These are phyloP conservation scores for Arnoldichthys spilopterus DNA, from an alignment of 2,797 vertebrate genomes.

Conservation along the genomic window DNA sequence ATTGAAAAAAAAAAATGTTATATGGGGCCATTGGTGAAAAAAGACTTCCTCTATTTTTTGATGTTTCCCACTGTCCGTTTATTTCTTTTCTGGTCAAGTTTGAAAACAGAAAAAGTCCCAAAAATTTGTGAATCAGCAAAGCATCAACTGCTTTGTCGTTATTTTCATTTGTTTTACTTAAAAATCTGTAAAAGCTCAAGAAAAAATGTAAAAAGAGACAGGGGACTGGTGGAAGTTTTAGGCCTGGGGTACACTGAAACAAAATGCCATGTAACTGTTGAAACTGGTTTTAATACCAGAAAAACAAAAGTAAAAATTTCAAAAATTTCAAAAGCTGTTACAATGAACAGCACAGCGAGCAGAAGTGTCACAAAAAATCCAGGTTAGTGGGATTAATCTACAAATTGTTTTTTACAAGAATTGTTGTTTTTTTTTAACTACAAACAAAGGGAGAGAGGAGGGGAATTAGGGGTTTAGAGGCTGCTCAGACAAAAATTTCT, in stretches of 20 bases:
- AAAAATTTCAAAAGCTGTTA: conserved; percentile 56
- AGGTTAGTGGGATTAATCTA: conserved; percentile 61
- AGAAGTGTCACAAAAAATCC: conserved; percentile 58
- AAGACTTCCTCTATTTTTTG: conserved; percentile 77
- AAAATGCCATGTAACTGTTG: conserved; percentile 79
- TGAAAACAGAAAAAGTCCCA: conserved; percentile 67
- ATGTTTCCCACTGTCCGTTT: conserved; percentile 75
- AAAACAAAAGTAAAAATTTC: conserved; percentile 49
- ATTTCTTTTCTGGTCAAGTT: not conserved
- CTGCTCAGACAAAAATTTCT: conserved; percentile 61
- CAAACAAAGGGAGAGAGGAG: conserved; percentile 59
- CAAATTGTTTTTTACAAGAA: conserved; percentile 55
- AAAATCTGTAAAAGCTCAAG: conserved; percentile 30
- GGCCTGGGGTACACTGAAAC: conserved; percentile 66
- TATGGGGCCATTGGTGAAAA: conserved; percentile 66
- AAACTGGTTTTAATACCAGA: conserved; percentile 67
- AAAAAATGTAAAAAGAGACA: conserved; percentile 68
- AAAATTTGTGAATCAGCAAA: conserved; percentile 64
- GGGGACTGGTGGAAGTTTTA: conserved; percentile 73
- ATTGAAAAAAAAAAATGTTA: conserved; percentile 72
- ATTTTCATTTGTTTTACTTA: conserved; percentile 63
- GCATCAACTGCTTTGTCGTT: not conserved
- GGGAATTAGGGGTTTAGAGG: conserved; percentile 60
- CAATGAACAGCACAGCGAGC: conserved; percentile 24
- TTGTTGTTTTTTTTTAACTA: conserved; percentile 60